Conservation (phyloP, 2,888 invertebrate genomes). For the Poecilus cupreus region DNA sequence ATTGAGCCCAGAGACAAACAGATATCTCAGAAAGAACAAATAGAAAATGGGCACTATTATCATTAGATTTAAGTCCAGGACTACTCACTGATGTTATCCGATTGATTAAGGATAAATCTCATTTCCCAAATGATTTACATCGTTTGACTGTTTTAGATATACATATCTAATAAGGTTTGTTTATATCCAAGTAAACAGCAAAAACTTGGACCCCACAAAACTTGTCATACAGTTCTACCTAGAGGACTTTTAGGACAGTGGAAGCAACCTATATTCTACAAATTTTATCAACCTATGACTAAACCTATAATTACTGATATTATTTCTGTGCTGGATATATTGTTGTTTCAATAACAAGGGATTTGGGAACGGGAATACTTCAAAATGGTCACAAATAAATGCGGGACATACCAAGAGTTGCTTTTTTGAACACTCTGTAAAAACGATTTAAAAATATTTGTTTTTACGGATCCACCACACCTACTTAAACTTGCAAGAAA, state of each 20-base stretch:
- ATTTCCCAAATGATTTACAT: constrained; percentile 21
- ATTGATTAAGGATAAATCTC: constrained; percentile 39
- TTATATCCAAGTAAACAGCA: constrained; percentile 51
- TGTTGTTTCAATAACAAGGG: constrained; percentile 15
- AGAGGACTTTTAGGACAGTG: constrained; percentile 38
- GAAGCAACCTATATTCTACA: constrained; percentile 35
- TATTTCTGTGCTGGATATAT: neutral
- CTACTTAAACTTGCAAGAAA: constrained; percentile 48
- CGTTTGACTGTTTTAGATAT: constrained; percentile 39
- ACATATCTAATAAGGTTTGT: constrained; percentile 42
- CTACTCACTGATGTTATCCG: constrained; percentile 41
- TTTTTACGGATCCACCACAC: constrained; percentile 31
- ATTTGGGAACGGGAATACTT: constrained; percentile 12
- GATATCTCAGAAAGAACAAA: no score
- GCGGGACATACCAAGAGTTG: neutral
- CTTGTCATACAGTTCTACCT: constrained; percentile 51
- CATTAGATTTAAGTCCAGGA: constrained; percentile 37
- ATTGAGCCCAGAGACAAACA: no score
- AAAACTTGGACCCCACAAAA: constrained; percentile 53
- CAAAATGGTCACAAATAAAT: neutral
- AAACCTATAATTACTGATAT: neutral
- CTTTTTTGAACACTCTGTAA: constrained; percentile 22
- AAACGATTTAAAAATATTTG: no score
- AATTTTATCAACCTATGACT: constrained; percentile 33
- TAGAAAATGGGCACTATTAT: constrained; percentile 55